phyloP scores from a whole-genome alignment of 2,797 vertebrate genomes.

The Amniataba percoides region DNA sequence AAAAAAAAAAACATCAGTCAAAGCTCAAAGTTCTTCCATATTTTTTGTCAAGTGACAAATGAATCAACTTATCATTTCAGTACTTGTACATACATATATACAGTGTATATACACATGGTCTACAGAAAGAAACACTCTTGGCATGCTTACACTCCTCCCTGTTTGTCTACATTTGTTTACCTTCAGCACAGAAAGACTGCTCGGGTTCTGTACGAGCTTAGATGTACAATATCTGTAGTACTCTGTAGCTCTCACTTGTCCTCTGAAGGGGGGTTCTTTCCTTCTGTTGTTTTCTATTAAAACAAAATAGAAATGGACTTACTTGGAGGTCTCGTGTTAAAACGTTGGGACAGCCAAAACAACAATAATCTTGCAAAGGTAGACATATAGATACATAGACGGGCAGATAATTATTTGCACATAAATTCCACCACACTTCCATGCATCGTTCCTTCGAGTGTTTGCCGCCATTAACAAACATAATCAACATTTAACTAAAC shows the following conservation, averaged over 20 bases:
- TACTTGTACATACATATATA: not conserved
- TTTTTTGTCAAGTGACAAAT: not conserved
- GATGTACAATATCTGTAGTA: constrained; percentile 13
- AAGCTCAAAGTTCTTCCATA: not conserved
- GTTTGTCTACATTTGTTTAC: constrained; percentile 30
- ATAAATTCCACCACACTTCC: constrained; percentile 32
- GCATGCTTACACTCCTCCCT: constrained; percentile 52
- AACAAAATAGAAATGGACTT: constrained; percentile 11
- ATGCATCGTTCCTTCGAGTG: constrained; percentile 30
- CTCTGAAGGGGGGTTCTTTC: not conserved
- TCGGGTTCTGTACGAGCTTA: not conserved
- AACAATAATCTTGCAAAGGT: constrained; percentile 9
- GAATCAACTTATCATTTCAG: not conserved
- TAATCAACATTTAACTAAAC: constrained; percentile 80
- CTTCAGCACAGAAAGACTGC: not conserved
- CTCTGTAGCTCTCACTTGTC: constrained; percentile 3
- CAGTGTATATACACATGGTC: constrained; percentile 20
- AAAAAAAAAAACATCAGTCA: not conserved
- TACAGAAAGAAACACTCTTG: constrained; percentile 72
- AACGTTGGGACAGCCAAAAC: not conserved
- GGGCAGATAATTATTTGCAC: constrained; percentile 36
- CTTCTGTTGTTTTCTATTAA: constrained; percentile 13
- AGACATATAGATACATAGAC: constrained; percentile 14
- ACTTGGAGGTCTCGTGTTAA: not conserved
- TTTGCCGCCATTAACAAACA: constrained; percentile 74